Evolutionary conservation across 1,140 invertebrate genomes (phyloP).

Genomic region (Nylanderia fulva): DNA sequence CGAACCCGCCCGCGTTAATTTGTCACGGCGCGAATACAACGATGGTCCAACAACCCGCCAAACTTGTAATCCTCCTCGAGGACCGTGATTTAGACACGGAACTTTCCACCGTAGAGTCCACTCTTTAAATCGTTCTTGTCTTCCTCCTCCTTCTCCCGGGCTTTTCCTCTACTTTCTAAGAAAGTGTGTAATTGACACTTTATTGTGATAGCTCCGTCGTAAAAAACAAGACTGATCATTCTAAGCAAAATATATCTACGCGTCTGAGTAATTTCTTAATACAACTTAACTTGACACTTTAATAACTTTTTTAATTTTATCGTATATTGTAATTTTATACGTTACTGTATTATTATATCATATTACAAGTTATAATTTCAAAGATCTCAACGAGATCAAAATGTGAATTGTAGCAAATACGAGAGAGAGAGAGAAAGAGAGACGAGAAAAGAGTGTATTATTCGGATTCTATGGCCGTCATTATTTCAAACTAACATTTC

Average conservation of each 20-base stretch:
- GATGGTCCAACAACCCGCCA: slow-evolving; percentile 55
- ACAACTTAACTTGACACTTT: background rate
- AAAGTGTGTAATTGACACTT: background rate
- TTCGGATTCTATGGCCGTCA: background rate
- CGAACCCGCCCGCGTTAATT: slow-evolving; percentile 69
- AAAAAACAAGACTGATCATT: background rate
- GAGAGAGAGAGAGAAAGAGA: background rate
- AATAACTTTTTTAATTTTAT: background rate
- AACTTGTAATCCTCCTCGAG: slow-evolving; percentile 81
- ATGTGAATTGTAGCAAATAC: background rate
- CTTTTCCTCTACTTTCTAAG: background rate
- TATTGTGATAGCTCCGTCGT: background rate
- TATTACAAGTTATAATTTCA: background rate
- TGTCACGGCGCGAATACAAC: slow-evolving; percentile 69
- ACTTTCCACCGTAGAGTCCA: slow-evolving; percentile 71
- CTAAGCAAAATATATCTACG: background rate
- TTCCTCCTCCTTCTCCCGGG: background rate
- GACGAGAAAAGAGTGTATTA: background rate
- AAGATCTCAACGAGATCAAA: background rate
- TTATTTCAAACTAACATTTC: slow-evolving; percentile 33
- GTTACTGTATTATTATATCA: background rate
- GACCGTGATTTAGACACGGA: slow-evolving; percentile 81
- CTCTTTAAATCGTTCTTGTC: slow-evolving; percentile 9
- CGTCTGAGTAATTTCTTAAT: background rate
- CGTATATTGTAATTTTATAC: background rate